Evolutionary conservation across 2,113 vertebrate species (phyloP), one percentile per base, ranked within the genome.

Genomic region (Cryptomyrus ogoouensis): DNA sequence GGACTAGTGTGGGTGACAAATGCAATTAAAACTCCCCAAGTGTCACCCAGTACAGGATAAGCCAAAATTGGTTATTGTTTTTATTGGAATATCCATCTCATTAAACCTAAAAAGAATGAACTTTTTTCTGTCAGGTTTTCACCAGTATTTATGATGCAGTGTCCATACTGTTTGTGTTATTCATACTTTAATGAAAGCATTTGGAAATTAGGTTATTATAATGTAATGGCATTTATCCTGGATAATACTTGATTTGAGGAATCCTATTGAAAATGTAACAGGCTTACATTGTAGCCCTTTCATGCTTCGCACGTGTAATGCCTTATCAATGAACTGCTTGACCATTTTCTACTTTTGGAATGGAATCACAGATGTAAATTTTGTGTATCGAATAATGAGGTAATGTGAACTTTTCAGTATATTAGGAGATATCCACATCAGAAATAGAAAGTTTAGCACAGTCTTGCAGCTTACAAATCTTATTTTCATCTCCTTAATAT

Each of bases 201-300:
- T 91, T 91, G 92, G 92, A 92, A 92, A 95, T 94, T 91, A 93
- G 42, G 58, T 92, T 91, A 94, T 94, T 93, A 92, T 90, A 93
- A 89, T 89, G 92, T 94, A 93, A 94, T 93, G 90, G 92, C 94
- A 94, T 95, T 95, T 94, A 93, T 94, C 93, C 92, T 93, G 91
- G 92, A 91, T 91, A 89, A 90, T 88, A 80, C 91, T 12, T 88
- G 88, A 52, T 90, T 52, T 91, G 90, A 89, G 44, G 92, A 93
- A 94, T 92, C 91, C 94, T 93, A 93, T 93, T 93, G 93, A 94
- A 92, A 91, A 94, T 94, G 93, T 92, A 90, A 90, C 56, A n/a
- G 7, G 24, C 24, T 31, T 70, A 31, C 27, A 31, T 70, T 31
- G 62, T 70, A 27, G 62, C 27, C 62, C n/a, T 31, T 70, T 70